A percentile compares a stretch with the other conserved stretches of the same genome.
phyloP scores from a whole-genome alignment of 2,113 vertebrate species.

The Tetrao urogallus region DNA sequence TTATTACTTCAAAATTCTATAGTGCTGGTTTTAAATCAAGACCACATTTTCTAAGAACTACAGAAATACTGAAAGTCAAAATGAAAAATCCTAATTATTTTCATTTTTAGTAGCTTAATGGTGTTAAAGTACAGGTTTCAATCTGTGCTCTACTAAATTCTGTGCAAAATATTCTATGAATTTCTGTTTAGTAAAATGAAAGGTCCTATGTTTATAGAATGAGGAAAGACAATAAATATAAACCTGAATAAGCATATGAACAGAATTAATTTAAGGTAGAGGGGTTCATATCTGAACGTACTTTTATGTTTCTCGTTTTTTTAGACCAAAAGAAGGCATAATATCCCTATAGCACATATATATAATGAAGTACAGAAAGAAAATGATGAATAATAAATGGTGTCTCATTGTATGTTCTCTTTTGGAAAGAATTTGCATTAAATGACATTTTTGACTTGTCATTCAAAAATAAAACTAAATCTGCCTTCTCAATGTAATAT shows the following conservation, averaged over 20 bases:
- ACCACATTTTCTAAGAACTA: not conserved
- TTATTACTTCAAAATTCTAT: not conserved
- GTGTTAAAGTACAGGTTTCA: not conserved
- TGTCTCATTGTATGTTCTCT: conserved; percentile 29
- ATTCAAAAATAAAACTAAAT: conserved; percentile 71
- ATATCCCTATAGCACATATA: conserved; percentile 25
- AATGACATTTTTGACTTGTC: conserved; percentile 48
- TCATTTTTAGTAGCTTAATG: not conserved
- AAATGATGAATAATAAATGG: conserved; percentile 60
- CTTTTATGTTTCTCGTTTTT: conserved; percentile 17
- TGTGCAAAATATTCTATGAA: not conserved
- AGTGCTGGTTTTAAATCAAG: not conserved
- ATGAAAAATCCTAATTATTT: not conserved
- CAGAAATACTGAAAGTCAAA: not conserved
- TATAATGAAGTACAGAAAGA: conserved; percentile 46
- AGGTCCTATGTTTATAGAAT: not conserved
- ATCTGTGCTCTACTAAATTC: not conserved
- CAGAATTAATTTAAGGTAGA: not conserved
- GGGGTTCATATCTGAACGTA: not conserved
- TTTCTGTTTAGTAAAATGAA: not conserved
- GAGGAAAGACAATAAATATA: not conserved
- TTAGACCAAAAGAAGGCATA: conserved; percentile 4
- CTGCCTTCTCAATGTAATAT: conserved; percentile 61
- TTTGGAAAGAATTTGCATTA: conserved; percentile 61
- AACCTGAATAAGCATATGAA: not conserved